Percentiles rank a stretch among this genome's conserved stretches.
phyloP scores from a whole-genome alignment of 1,140 invertebrate genomes.

The Trichonephila clavata region DNA sequence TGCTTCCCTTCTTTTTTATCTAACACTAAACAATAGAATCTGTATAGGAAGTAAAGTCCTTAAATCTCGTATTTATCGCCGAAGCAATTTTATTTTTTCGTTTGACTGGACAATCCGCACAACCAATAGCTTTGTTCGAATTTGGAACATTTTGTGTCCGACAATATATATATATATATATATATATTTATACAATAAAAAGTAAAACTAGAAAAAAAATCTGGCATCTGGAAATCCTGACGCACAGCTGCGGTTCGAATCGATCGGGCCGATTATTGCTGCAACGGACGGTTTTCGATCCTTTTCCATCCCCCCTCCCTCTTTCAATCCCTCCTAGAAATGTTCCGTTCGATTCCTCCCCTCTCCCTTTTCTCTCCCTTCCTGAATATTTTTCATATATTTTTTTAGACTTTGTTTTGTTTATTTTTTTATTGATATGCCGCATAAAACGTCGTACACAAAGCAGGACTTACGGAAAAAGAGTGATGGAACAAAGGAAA shows the following conservation, averaged over 20 bases:
- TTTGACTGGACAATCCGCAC: conserved; percentile 20
- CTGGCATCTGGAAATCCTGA: conserved; percentile 47
- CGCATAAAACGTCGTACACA: conserved; percentile 18
- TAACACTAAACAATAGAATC: conserved; percentile 42
- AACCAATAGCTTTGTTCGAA: background rate
- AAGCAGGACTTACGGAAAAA: background rate
- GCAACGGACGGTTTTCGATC: conserved; percentile 53
- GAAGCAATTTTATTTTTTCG: conserved; percentile 36
- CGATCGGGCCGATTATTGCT: conserved; percentile 42
- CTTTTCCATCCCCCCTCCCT: background rate
- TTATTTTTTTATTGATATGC: conserved; percentile 38
- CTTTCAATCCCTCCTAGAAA: background rate
- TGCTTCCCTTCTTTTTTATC: background rate
- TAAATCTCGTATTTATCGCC: conserved; percentile 64
- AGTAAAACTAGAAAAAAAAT: conserved; percentile 10
- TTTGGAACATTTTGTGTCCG: conserved; percentile 14
- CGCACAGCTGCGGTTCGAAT: conserved; percentile 39
- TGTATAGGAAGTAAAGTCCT: conserved; percentile 33
- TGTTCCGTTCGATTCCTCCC: conserved; percentile 39
- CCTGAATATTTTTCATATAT: background rate
- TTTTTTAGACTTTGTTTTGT: conserved; percentile 24
- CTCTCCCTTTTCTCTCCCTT: background rate
- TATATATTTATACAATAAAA: conserved; percentile 38
- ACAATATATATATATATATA: conserved; percentile 52
- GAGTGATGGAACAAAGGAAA: conserved; percentile 21